These are phyloP conservation scores for Mesoligia furuncula DNA, from an alignment of 2,888 invertebrate genomes.

Conservation along the genomic window DNA sequence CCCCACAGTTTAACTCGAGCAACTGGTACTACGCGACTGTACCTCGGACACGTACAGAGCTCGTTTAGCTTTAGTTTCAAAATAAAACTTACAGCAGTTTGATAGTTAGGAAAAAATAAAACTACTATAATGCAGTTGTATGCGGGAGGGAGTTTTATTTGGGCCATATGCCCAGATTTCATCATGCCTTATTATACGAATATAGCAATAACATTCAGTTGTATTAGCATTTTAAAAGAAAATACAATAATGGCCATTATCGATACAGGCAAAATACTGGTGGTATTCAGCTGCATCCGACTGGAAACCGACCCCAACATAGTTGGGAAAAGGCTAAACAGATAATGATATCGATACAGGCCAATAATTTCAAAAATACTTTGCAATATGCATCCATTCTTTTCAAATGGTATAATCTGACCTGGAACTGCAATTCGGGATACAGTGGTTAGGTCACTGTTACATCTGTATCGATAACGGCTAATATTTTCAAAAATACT, in stretches of 20 bases:
- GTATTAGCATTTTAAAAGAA: constrained; percentile 13
- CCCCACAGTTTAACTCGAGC: constrained; percentile 61
- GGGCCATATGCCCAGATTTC: constrained; percentile 8
- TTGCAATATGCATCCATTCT: constrained; percentile 18
- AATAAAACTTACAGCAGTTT: constrained; percentile 62
- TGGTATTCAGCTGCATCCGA: background rate
- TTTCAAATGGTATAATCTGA: constrained; percentile 13
- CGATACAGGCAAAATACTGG: background rate
- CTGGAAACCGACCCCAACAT: background rate
- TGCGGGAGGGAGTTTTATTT: constrained; percentile 37
- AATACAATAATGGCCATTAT: background rate
- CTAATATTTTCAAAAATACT: background rate
- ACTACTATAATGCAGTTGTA: constrained; percentile 42
- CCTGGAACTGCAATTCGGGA: no score
- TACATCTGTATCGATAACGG: background rate
- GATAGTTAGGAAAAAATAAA: constrained; percentile 53
- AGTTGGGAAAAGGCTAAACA: background rate
- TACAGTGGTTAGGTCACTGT: background rate
- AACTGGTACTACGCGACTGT: constrained; percentile 58
- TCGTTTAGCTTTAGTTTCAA: constrained; percentile 62
- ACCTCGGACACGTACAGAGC: constrained; percentile 62
- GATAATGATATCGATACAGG: background rate
- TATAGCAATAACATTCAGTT: background rate
- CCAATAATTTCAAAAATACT: background rate
- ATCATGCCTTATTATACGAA: constrained; percentile 20